A percentile compares a stretch with the other conserved stretches of the same genome.
Conservation (phyloP, 1,140 invertebrate genomes). For the Drosophila ironensis region DNA sequence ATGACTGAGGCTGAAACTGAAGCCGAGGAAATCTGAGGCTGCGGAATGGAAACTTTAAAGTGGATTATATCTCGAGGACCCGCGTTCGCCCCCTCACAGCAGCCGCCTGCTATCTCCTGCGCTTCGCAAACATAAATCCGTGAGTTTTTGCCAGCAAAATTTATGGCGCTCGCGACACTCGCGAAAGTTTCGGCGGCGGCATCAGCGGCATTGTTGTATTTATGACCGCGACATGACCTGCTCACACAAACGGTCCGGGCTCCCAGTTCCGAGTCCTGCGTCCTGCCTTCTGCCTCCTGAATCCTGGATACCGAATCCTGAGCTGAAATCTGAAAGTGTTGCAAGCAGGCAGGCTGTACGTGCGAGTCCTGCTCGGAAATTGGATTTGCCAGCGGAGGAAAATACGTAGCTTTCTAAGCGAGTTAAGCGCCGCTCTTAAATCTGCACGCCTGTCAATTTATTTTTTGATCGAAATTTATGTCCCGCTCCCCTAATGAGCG, state of each 20-base stretch:
- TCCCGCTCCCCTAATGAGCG: constrained; percentile 56
- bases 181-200: constrained; percentile 63
- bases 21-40: constrained; percentile 17
- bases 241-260: constrained; percentile 52
- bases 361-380: constrained; percentile 62
- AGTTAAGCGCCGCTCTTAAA: constrained; percentile 54
- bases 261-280: constrained; percentile 6
- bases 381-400: constrained; percentile 59
- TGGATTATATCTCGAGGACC: constrained; percentile 70
- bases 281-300: not conserved
- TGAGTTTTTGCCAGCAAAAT: constrained; percentile 74
- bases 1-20: constrained; percentile 55
- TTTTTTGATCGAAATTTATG: constrained; percentile 71
- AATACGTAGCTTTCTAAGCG: not conserved
- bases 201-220: constrained; percentile 71
- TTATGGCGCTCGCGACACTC: constrained; percentile 76
- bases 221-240: constrained; percentile 81
- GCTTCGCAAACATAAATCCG: constrained; percentile 74
- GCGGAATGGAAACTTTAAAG: constrained; percentile 76
- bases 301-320: not conserved
- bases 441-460: constrained; percentile 69
- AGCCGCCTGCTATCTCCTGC: constrained; percentile 48
- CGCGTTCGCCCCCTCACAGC: not conserved
- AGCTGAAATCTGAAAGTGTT: constrained; percentile 57
- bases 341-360: constrained; percentile 45